phyloP scores from a whole-genome alignment of 2,888 invertebrate genomes.

The Lypha dubia region DNA sequence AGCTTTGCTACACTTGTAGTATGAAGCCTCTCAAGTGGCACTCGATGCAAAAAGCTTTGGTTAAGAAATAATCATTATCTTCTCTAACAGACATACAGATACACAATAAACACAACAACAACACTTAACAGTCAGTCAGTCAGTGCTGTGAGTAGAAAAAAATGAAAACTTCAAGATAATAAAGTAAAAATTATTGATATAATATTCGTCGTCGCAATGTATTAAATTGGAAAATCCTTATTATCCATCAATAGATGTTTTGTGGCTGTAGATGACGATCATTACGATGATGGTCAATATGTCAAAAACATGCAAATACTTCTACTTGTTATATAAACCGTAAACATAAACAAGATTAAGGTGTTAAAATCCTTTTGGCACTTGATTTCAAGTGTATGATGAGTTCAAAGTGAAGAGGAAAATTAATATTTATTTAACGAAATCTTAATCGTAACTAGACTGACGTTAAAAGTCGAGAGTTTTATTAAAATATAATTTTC shows the following conservation, averaged over 20 bases:
- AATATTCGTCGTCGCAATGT: constrained; percentile 48
- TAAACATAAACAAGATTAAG: constrained; percentile 59
- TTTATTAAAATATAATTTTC: constrained; percentile 44
- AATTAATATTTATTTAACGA: not conserved
- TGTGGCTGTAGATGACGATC: constrained; percentile 24
- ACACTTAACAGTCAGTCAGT: not conserved
- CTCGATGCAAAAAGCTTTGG: constrained; percentile 54
- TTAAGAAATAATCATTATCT: constrained; percentile 60
- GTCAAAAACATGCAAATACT: constrained; percentile 60
- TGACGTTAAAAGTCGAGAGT: constrained; percentile 51
- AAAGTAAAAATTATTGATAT: constrained; percentile 64
- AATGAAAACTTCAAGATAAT: constrained; percentile 1
- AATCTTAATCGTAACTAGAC: constrained; percentile 47
- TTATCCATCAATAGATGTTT: constrained; percentile 62
- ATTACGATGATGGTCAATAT: constrained; percentile 60
- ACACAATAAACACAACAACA: too few species aligned
- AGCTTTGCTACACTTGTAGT: constrained; percentile 3
- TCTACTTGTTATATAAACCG: constrained; percentile 50
- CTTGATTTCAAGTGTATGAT: constrained; percentile 45
- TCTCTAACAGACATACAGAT: constrained; percentile 33
- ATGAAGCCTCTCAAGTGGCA: constrained; percentile 64
- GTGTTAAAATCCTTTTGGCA: constrained; percentile 67
- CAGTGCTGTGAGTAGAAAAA: too few species aligned
- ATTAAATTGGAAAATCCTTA: constrained; percentile 56
- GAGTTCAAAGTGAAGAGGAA: not conserved